Conservation (phyloP, 2,113 vertebrate species). For the Scomber colias region DNA sequence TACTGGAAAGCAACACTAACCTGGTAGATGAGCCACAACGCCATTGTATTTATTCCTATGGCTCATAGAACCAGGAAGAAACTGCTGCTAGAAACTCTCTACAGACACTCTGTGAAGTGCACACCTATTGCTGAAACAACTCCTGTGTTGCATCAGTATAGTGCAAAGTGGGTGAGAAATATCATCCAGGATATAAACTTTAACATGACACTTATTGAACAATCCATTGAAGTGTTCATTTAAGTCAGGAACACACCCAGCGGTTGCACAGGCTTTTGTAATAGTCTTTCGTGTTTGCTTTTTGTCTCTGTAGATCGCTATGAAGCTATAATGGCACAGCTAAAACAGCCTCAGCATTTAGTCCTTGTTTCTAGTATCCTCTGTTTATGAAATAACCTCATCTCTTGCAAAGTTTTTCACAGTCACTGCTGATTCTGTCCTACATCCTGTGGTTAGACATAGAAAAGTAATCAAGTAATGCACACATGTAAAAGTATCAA, state of each 20-base stretch:
- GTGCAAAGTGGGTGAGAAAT: slow-evolving; percentile 63
- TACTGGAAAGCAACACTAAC: slow-evolving; percentile 6
- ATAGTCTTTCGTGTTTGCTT: slow-evolving; percentile 20
- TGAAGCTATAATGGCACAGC: slow-evolving; percentile 2
- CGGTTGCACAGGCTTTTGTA: slow-evolving; percentile 29
- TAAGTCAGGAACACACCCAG: slow-evolving; percentile 35
- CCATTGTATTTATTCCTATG: slow-evolving; percentile 15
- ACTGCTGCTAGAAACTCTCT: slow-evolving; percentile 53
- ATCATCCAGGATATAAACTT: slow-evolving; percentile 56
- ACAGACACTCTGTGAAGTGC: slow-evolving; percentile 44
- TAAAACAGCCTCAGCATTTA: not conserved
- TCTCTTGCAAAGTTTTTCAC: slow-evolving; percentile 18
- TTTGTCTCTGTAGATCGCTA: slow-evolving; percentile 21
- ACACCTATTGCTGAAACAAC: slow-evolving; percentile 73
- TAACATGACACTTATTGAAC: slow-evolving; percentile 62
- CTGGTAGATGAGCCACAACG: slow-evolving; percentile 30
- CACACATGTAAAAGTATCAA: slow-evolving; percentile 10
- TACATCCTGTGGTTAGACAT: slow-evolving; percentile 11
- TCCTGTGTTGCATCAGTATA: slow-evolving; percentile 72
- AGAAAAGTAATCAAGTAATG: slow-evolving; percentile 34
- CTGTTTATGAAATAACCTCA: not conserved
- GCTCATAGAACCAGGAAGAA: slow-evolving; percentile 49
- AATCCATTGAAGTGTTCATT: slow-evolving; percentile 41
- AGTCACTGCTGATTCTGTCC: slow-evolving; percentile 14
- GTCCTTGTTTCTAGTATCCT: not conserved